Conservation (phyloP, 2,113 vertebrate genomes). For the Mirza zaza region DNA sequence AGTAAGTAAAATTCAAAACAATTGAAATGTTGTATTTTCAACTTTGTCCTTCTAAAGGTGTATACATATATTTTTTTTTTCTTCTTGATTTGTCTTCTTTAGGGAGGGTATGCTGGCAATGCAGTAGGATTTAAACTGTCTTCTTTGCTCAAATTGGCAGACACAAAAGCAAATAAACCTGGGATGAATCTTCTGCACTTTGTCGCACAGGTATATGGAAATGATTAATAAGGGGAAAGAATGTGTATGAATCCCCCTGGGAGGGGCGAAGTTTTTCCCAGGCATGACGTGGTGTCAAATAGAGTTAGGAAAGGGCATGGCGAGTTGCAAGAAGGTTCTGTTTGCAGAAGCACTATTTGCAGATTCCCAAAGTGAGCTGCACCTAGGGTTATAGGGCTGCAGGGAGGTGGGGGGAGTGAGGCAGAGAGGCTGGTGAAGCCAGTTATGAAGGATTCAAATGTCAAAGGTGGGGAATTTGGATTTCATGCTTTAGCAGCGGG, state of each 20-base stretch:
- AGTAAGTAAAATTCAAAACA: slow-evolving; percentile 84
- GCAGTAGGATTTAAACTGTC: slow-evolving; percentile 98
- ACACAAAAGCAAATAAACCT: slow-evolving; percentile 98
- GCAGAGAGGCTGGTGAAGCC: background rate
- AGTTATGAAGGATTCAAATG: background rate
- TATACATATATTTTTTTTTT: slow-evolving; percentile 33
- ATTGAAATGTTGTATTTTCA: background rate
- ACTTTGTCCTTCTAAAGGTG: background rate
- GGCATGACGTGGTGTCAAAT: background rate
- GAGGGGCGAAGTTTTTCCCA: background rate
- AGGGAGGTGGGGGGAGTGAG: background rate
- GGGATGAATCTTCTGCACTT: slow-evolving; percentile 99
- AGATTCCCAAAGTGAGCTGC: background rate
- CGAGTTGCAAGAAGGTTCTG: background rate
- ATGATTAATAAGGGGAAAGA: background rate
- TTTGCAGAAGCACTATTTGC: background rate
- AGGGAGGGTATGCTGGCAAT: slow-evolving; percentile 99
- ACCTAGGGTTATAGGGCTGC: background rate
- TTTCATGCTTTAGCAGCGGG: background rate
- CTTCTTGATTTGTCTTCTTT: slow-evolving; percentile 71
- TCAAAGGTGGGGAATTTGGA: background rate
- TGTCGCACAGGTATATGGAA: slow-evolving; percentile 93
- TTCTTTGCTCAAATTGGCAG: slow-evolving; percentile 95
- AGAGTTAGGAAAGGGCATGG: background rate
- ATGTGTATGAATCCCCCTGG: fast-evolving